Evolutionary conservation across 1,140 invertebrate species (phyloP).

Genomic region (Trinorchestia longiramus): DNA sequence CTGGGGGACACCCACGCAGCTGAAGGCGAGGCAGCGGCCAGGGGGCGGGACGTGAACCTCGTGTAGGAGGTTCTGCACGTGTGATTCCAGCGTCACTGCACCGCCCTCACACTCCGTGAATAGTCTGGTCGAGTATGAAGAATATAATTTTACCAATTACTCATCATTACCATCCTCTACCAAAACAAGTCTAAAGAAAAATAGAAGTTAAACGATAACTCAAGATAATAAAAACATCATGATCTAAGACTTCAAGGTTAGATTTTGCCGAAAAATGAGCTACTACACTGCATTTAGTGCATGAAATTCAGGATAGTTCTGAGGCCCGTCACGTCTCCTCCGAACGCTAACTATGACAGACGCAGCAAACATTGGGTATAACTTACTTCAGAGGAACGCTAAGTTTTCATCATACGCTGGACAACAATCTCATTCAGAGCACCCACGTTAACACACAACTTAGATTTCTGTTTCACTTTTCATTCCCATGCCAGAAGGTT

Average conservation of each 20-base stretch:
- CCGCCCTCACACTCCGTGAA: conserved; percentile 66
- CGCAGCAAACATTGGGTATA: background rate
- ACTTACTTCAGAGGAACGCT: background rate
- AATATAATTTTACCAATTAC: background rate
- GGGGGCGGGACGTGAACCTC: conserved; percentile 90
- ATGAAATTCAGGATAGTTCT: background rate
- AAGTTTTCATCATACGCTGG: background rate
- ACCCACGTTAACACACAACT: background rate
- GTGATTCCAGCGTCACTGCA: conserved; percentile 83
- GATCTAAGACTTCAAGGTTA: background rate
- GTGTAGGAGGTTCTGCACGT: conserved; percentile 95
- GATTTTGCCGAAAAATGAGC: background rate
- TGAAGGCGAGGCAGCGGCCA: conserved; percentile 88
- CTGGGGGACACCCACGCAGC: conserved; percentile 71
- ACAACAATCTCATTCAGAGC: background rate
- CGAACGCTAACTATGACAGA: background rate
- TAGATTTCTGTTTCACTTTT: background rate
- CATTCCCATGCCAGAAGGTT: too few species aligned
- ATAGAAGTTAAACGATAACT: too few species aligned
- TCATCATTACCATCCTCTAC: background rate
- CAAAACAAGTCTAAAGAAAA: too few species aligned
- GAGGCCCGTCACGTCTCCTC: background rate
- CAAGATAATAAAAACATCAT: background rate
- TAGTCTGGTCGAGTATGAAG: conserved; percentile 55
- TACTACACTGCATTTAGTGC: background rate